phyloP scores from a whole-genome alignment of 2,797 vertebrate genomes.

The Acomys russatus region DNA sequence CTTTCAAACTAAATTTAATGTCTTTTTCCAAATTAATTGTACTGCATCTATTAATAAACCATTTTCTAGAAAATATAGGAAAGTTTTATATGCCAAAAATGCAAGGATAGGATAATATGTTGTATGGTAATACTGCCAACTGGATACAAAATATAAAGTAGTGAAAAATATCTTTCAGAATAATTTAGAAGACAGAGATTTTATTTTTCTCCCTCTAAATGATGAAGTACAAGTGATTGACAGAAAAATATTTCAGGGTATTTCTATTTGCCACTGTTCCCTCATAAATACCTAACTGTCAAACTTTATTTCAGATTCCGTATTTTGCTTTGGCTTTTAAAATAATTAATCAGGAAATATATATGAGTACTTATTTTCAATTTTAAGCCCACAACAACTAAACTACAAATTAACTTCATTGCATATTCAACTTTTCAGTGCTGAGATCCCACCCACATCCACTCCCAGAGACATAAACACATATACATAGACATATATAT shows the following conservation, averaged over 20 bases:
- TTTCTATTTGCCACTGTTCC: constrained; percentile 41
- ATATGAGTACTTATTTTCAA: constrained; percentile 33
- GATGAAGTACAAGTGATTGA: background rate
- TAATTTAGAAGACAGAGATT: background rate
- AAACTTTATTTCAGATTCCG: constrained; percentile 35
- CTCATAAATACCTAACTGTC: constrained; percentile 23
- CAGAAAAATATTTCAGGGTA: constrained; percentile 25
- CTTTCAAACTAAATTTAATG: constrained; percentile 36
- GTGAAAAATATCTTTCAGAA: background rate
- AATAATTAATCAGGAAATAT: constrained; percentile 59
- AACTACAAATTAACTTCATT: constrained; percentile 6
- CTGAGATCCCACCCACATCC: background rate
- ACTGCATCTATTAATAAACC: constrained; percentile 33
- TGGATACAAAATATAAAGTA: background rate
- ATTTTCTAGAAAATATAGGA: constrained; percentile 13
- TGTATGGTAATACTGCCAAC: background rate
- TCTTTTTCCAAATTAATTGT: constrained; percentile 13
- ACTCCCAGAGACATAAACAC: background rate
- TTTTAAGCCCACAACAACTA: constrained; percentile 32
- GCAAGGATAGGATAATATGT: background rate
- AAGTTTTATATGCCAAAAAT: constrained; percentile 36
- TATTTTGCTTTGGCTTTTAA: constrained; percentile 63
- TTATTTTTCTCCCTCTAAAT: constrained; percentile 30
- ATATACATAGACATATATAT: background rate
- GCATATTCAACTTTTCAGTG: background rate